A percentile compares a stretch with the other conserved stretches of the same genome.
Conservation (phyloP, 2,797 vertebrate genomes). For the Natrix natrix region DNA sequence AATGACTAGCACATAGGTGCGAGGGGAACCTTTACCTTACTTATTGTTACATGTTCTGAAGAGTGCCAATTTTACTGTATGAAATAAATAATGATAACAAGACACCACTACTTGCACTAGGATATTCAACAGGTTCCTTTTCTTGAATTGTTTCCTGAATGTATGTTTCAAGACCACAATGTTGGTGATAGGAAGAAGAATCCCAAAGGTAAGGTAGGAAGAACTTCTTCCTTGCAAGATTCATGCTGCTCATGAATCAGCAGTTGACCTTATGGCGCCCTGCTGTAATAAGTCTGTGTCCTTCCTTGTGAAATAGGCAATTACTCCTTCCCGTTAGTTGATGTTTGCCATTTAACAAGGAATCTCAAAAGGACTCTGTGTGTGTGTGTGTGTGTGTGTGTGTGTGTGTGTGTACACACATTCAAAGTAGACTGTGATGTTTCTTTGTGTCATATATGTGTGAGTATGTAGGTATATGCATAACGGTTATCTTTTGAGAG, state of each 20-base stretch:
- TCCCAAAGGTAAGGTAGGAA: neutral
- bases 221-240: no score
- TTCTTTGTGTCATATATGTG: neutral
- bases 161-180: neutral
- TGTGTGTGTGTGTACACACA: no score
- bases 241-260: neutral
- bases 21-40: no score
- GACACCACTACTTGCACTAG: neutral
- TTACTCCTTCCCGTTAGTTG: neutral
- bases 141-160: neutral
- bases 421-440: neutral
- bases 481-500: neutral
- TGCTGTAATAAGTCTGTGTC: neutral
- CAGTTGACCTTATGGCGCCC: neutral
- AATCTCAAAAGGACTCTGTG: neutral
- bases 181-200: neutral
- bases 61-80: neutral
- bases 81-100: neutral
- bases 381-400: no score
- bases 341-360: neutral
- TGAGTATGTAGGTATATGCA: no score
- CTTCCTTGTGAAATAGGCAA: neutral
- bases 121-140: neutral
- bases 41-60: neutral
- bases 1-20: no score